Evolutionary conservation across 1,140 invertebrate genomes (phyloP).

Genomic region (Cotesia chilonis): DNA sequence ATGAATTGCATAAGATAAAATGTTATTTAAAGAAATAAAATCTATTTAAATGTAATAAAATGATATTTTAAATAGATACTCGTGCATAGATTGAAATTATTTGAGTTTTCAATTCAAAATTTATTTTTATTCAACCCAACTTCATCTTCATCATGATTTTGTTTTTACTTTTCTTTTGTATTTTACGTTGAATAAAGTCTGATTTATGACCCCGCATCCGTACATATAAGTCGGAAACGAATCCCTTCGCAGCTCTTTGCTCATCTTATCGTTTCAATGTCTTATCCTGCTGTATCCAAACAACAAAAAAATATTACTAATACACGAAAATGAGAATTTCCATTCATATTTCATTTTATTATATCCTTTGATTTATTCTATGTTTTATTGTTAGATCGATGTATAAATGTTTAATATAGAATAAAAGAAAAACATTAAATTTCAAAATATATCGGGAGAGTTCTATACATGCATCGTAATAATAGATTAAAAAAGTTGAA

Average conservation of each 20-base stretch:
- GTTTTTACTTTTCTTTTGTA: conserved; percentile 17
- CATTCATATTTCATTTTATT: conserved; percentile 18
- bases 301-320: conserved; percentile 24
- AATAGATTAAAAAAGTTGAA: too few relatives aligned
- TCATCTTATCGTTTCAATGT: conserved; percentile 31
- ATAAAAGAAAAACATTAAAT: too few relatives aligned
- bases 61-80: conserved; percentile 15
- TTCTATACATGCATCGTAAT: too few relatives aligned
- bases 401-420: neutral
- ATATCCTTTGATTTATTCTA: neutral
- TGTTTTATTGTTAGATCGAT: neutral
- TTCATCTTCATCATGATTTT: conserved; percentile 10
- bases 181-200: conserved; percentile 35
- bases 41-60: neutral
- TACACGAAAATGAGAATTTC: conserved; percentile 5
- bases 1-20: too few relatives aligned
- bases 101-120: neutral
- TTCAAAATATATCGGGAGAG: too few relatives aligned
- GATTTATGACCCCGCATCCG: conserved; percentile 27
- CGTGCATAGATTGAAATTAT: conserved; percentile 10
- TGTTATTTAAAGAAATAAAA: neutral
- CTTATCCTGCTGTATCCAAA: conserved; percentile 11
- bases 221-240: conserved; percentile 32
- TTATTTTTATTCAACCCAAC: neutral
- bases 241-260: conserved; percentile 25